Evolutionary conservation across 2,797 vertebrate species (phyloP), one percentile per base, ranked within the genome.

Genomic region (Sebastes minor): DNA sequence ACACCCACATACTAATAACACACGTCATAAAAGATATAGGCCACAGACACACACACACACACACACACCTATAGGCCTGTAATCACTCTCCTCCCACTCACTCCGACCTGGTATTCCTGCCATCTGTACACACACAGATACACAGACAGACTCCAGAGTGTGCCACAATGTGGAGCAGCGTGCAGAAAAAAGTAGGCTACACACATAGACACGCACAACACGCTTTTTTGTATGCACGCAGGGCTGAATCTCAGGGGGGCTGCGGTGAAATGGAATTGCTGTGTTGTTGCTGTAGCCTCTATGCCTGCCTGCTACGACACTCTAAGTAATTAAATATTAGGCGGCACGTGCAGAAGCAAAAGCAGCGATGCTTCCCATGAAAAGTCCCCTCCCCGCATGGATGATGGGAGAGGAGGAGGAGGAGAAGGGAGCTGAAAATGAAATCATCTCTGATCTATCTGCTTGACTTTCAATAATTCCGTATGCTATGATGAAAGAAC

Each of bases 201-300:
- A 78, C 42, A 27, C 63, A 67, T 46, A 46, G 42, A 46, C 42
- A 46, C 2, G 32, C 71, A 83, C 57, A 60, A 49, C 69, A 60
- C 9, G n/a, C 62, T 55, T 55, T 60, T 76, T 6, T 46, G 62
- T 64, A 74, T 42, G 59, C 42, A 81, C 74, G 52, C 62, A 35
- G 13, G 27, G 64, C 61, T 63, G 23, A 77, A 52, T 89, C 89
- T 84, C 83, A n/a, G 53, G 83, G 88, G 89, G 69, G 53, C 55
- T 73, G 57, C 46, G 16, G 60, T 71, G 70, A 85, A 92, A 92
- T 90, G 87, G 81, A 88, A 90, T 86, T 86, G 86, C 82, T 83
- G 74, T 89, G 90, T 86, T 85, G 82, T 71, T 89, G 86, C 82
- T 80, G 84, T 71, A 78, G 82, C 86, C 78, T 82, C 71, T 70